These are phyloP conservation scores for Pseudococcus jackbeardsleyi DNA, from an alignment of 2,888 invertebrate species.

Conservation along the genomic window DNA sequence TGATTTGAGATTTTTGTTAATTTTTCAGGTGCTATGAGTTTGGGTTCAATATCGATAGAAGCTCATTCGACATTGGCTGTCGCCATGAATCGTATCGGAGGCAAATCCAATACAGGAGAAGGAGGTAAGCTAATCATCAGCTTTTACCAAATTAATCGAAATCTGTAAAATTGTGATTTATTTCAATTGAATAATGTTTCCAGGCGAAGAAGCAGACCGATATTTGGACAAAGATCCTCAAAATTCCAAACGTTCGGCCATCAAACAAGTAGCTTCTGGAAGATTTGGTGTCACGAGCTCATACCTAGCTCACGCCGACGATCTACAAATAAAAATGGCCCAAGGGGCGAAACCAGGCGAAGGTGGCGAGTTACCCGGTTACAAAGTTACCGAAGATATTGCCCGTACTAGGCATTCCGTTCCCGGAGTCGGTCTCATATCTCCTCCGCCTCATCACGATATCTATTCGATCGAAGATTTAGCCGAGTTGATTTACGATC, in stretches of 20 bases:
- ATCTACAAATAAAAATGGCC: conserved; percentile 99
- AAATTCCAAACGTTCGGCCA: conserved; percentile 90
- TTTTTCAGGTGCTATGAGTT: conserved; percentile 89
- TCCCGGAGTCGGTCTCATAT: conserved; percentile 96
- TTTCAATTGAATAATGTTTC: background rate
- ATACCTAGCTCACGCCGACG: conserved; percentile 97
- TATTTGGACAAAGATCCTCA: conserved; percentile 86
- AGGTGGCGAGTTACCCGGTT: conserved; percentile 95
- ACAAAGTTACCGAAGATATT: conserved; percentile 91
- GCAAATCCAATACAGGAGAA: conserved; percentile 99
- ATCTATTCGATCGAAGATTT: conserved; percentile 99
- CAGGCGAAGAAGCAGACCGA: conserved; percentile 75
- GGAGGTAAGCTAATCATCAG: conserved; percentile 76
- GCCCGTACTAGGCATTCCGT: conserved; percentile 96
- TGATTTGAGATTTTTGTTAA: background rate
- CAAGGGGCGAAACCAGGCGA: conserved; percentile 99
- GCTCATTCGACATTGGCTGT: conserved; percentile 95
- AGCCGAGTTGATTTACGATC: conserved; percentile 97
- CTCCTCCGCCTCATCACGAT: conserved; percentile 99
- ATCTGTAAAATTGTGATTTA: background rate
- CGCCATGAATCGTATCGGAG: conserved; percentile 97
- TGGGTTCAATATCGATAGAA: conserved; percentile 96
- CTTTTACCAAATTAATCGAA: background rate
- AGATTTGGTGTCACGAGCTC: conserved; percentile 98
- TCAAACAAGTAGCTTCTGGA: conserved; percentile 99